Evolutionary conservation across 2,113 vertebrate genomes (phyloP), one percentile per base, ranked within the genome.

Genomic region (Pachycephala philippinensis): DNA sequence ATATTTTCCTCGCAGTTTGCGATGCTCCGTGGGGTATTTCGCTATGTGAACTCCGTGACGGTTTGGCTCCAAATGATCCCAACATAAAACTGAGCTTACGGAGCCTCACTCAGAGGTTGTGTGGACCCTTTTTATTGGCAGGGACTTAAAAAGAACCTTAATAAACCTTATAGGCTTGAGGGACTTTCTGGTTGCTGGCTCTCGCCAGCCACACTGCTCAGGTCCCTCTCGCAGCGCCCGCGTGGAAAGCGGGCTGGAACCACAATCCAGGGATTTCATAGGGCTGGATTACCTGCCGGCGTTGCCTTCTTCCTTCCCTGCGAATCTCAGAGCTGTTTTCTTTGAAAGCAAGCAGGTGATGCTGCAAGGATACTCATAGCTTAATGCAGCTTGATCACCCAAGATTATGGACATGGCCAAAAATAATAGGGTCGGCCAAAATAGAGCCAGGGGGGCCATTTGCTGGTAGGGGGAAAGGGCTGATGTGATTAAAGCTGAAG

Each of bases 41-140:
- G 92, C 72, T 68, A 79, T 78, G 95, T 45, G 86, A 97, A 90
- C 89, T 87, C 88, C 42, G 1, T 96, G 96, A 94, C 9, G 16
- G 72, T 95, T 96, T 96, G 95, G 96, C 95, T 94, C 53, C 92
- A 91, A 93, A 92, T 92, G 82, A 95, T 87, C 92, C 8, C 2
- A 90, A 92, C 86, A 69, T 96, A 96, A 97, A 97, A 93, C 74
- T 15, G 80, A 93, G 90, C 27, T 96, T 93, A 94, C 22, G 83
- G 89, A 95, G 86, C 77, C 69, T 94, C 80, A 39, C 86, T 94
- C 90, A 60, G 92, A 94, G 92, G 90, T 92, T 90, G 80, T 9
- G 2, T 28, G 88, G 79, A 90, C 95, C 96, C 96, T 96, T 97
- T 97, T 92, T 91, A 84, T 96, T 95, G 96, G 96, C 96, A 95